Conservation (phyloP, 2,113 vertebrate species). For the Pantherophis guttatus region DNA sequence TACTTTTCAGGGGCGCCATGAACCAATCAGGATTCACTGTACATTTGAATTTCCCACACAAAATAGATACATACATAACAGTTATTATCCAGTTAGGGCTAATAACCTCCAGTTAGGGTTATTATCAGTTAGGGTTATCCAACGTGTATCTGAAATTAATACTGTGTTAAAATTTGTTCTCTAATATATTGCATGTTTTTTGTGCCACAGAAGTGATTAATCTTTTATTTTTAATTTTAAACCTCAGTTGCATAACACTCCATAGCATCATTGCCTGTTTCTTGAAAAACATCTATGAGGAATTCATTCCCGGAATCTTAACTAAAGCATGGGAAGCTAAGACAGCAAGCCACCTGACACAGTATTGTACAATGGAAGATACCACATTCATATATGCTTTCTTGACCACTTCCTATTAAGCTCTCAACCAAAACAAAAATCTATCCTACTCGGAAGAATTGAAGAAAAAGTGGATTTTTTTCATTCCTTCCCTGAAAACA, state of each 20-base stretch:
- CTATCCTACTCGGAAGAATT: not conserved
- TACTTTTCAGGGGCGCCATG: too few species aligned
- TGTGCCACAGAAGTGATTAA: not conserved
- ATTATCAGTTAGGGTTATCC: not conserved
- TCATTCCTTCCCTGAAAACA: not conserved
- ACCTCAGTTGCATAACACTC: not conserved
- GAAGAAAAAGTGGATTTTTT: not conserved
- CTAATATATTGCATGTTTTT: not conserved
- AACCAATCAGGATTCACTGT: too few species aligned
- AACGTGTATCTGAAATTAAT: not conserved
- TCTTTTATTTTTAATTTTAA: not conserved
- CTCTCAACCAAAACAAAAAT: not conserved
- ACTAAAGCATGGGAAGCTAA: not conserved
- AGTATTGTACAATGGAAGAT: not conserved
- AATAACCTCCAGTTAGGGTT: too few species aligned
- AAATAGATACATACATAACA: too few species aligned
- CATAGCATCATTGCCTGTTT: not conserved
- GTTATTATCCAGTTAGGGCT: not conserved
- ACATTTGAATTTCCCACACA: too few species aligned
- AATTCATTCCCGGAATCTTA: not conserved
- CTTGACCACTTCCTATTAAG: not conserved
- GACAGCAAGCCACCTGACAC: not conserved
- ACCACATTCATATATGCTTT: not conserved
- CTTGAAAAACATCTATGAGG: not conserved
- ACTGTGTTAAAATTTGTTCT: not conserved